Evolutionary conservation across 2,797 vertebrate genomes (phyloP), one percentile per base, ranked within the genome.

Genomic region (Phataginus tricuspis): DNA sequence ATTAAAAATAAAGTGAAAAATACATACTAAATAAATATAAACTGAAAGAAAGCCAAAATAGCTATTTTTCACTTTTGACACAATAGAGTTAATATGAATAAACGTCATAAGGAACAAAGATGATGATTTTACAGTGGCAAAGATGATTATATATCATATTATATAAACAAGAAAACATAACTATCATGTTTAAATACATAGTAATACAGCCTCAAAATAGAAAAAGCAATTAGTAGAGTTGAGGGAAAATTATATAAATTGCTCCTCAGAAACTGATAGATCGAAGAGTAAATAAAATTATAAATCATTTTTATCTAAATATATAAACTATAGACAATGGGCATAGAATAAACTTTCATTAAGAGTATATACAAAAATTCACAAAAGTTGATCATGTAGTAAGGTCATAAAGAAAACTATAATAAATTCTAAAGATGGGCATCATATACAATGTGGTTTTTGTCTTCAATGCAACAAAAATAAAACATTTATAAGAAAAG

Each of bases 221-320:
- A 83, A 11, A 51, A 63, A 84, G 51, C 7, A 80, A 29, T 34
- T 74, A 11, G 68, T 42, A 53, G n/a, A 80, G 39, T n/a, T 61
- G 29, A 8, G 80, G 59, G 29, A 55, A 18, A 59, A 80, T 89
- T 11, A 61, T 23, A 34, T 55, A 29, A 86, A 55, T 11, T 51
- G 34, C 1, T 3, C 23, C 34, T 37, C 8, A n/a, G 7, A 16
- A 74, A 66, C 0, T 25, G 53, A 51, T 68, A 63, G 15, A 82
- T 69, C 9, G 75, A 82, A 92, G 68, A 80, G 37, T 61, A 89
- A 85, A 59, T 51, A 68, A 91, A 78, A 11, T 77, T 11, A 49
- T 75, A 53, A 86, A 74, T 80, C 66, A 72, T 53, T 86, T 86
- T 55, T 42, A 83, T 34, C 27, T 77, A 91, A 95, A 64, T 77